A percentile compares a stretch with the other conserved stretches of the same genome.
These are phyloP conservation scores for Idaea aversata DNA, from an alignment of 2,888 invertebrate species.

Conservation along the genomic window DNA sequence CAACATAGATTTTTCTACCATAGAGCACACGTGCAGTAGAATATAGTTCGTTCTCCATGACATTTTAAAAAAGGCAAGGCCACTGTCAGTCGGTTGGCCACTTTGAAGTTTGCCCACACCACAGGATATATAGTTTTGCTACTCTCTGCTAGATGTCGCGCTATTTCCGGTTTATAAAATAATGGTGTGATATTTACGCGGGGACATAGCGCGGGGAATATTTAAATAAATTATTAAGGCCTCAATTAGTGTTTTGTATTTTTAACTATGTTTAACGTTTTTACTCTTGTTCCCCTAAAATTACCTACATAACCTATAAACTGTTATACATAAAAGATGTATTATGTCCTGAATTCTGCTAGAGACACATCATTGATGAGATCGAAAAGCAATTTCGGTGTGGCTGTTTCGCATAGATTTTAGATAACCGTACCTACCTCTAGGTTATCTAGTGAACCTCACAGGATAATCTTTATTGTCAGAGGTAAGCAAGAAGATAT, in stretches of 20 bases:
- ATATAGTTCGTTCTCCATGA: slow-evolving; percentile 43
- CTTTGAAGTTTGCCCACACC: neutral
- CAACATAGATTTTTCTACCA: slow-evolving; percentile 46
- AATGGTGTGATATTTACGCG: too few relatives aligned
- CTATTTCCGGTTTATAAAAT: neutral
- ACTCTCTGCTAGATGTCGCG: slow-evolving; percentile 23
- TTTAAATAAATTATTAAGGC: too few relatives aligned
- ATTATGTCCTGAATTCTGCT: neutral
- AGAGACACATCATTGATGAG: neutral
- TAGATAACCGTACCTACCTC: neutral
- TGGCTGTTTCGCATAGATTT: slow-evolving; percentile 1
- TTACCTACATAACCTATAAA: too few relatives aligned
- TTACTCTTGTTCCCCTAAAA: too few relatives aligned
- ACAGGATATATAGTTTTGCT: slow-evolving; percentile 9
- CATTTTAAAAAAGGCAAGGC: neutral
- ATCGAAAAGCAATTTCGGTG: neutral
- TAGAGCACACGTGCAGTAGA: slow-evolving; percentile 66
- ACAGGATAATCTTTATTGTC: too few relatives aligned
- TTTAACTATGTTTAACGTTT: too few relatives aligned
- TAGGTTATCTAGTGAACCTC: neutral
- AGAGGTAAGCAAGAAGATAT: too few relatives aligned
- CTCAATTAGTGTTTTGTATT: too few relatives aligned
- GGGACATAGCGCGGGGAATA: too few relatives aligned
- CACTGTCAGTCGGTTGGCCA: neutral
- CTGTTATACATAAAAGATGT: too few relatives aligned